Base-by-base conservation (phyloP, 1,140 invertebrate genomes). In the Drosophila nasuta region DNA sequence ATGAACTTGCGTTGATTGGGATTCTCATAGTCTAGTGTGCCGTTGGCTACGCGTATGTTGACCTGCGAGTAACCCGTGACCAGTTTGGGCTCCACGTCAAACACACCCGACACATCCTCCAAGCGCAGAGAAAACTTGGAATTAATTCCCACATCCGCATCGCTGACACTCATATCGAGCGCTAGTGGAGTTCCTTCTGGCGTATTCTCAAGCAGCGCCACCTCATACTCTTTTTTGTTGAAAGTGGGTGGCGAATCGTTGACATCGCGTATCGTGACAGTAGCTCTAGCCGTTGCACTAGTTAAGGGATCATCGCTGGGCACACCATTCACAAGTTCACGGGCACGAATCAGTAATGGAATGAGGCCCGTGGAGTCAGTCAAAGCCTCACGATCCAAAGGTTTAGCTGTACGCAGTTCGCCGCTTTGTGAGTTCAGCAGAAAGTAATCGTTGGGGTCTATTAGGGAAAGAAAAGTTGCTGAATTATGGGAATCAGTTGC, bases 241-340 rank as follows among this genome's bases (percentile, higher is more conserved):
- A 97, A 97, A 11, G 93, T 93, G 0, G 98, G 98, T 0, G 97
- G 95, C 79, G 97, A 97, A 92, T 99, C 98, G 93, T 99, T 99
- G 0, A 98, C 97, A 93, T 98, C 98, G 85, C 95, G 95, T 72
- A 98, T 96, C 20, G 96, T 97, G 10, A 99, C 95, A 0, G 95
- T 97, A 7, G 97, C 95, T 46, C 96, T 95, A 1, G 96, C 94
- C 6, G 94, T 94, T 3, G 96, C 94, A 10, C 95, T 94, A 0
- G 96, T 96, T 17, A 95, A 88, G 4, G 95, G 89, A 79, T 96
- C 96, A 80, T 96, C 94, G 4, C 95, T 93, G 13, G 95, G 95
- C 10, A 93, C 91, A 1, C 96, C 96, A 86, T 97, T 95, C 3
- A 97, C 94, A 68, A 97, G 79, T 93, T 97, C 96, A 30, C 95